Evolutionary conservation across 2,797 vertebrate species (phyloP), one percentile per base, ranked within the genome.

Genomic region (Chelon labrosus): DNA sequence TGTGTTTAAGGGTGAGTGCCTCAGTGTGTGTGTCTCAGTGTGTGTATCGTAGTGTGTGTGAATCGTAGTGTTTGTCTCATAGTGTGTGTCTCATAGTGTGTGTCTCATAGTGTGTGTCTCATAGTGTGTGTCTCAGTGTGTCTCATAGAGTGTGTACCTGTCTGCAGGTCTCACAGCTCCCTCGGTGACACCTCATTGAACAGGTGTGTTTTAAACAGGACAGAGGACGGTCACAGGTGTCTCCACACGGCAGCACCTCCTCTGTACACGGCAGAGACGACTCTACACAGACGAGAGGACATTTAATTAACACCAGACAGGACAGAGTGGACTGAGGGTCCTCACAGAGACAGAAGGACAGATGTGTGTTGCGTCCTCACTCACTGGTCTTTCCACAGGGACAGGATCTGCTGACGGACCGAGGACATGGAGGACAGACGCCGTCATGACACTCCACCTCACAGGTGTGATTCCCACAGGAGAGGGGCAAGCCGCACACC

Each of bases 171-270:
- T 98, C 98, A 83, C 98, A 99, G 79, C 93, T 91, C 67, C 96
- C 97, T 70, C 97, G 90, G 86, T 99, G 98, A 90, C 98, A 99
- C 63, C 98, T 96, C 92, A 97, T 97, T 1, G 97, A 97, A 87
- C 98, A 99, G 83, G 93, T 95, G 91, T 99, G 98, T 67, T 98
- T 94, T 47, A 93, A 95, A 82, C 98, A 99, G 0, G 97, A 95
- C 73, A 99, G 92, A 14, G 70, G 85, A 80, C 96, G 97, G 78
- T 96, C 96, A 71, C 98, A 99, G 19, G 97, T 98, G 71, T 99
- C 98, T 0, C 98, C 98, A 13, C 98, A 99, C 6, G 95, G 97
- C 51, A 92, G 89, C 35, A 98, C 95, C 64, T 98, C 97, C 89
- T 97, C 96, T 0, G 97, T 98, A 84, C 98, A 99, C 0, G 97